Evolutionary conservation across 2,797 vertebrate species (phyloP).

Genomic region (Petrocephalus sullivani): DNA sequence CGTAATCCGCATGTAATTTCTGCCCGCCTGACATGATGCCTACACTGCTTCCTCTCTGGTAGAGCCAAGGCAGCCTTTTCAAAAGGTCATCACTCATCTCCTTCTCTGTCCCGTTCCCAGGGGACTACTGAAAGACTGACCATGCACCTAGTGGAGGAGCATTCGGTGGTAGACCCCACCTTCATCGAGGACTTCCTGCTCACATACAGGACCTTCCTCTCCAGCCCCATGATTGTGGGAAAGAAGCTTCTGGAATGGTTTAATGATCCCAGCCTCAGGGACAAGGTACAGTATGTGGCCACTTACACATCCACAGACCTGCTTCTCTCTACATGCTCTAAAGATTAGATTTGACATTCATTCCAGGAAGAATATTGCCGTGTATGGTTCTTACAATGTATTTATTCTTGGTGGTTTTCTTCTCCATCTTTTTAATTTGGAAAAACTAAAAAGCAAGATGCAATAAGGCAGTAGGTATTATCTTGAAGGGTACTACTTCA

Average conservation of each 20-base stretch:
- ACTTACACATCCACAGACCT: background rate
- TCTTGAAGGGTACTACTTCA: background rate
- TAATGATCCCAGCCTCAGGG: constrained; percentile 99
- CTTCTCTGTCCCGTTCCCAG: constrained; percentile 45
- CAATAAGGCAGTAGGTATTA: background rate
- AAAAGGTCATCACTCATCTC: background rate
- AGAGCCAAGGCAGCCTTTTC: background rate
- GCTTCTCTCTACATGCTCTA: background rate
- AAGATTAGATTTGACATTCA: background rate
- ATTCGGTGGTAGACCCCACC: constrained; percentile 96
- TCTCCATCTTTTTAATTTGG: background rate
- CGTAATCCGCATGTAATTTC: background rate
- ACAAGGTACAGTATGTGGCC: constrained; percentile 72
- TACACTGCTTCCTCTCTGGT: background rate
- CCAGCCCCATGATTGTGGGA: constrained; percentile 97
- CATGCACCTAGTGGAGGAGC: constrained; percentile 98
- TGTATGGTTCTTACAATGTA: background rate
- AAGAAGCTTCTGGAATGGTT: constrained; percentile 99
- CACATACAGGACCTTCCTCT: constrained; percentile 96
- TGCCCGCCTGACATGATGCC: background rate
- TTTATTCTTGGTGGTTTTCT: background rate
- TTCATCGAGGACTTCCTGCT: constrained; percentile 98
- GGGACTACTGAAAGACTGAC: constrained; percentile 93
- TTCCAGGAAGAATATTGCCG: background rate
- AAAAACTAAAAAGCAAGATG: background rate